phyloP scores from a whole-genome alignment of 2,888 invertebrate genomes.

The Ferdinandea cuprea region DNA sequence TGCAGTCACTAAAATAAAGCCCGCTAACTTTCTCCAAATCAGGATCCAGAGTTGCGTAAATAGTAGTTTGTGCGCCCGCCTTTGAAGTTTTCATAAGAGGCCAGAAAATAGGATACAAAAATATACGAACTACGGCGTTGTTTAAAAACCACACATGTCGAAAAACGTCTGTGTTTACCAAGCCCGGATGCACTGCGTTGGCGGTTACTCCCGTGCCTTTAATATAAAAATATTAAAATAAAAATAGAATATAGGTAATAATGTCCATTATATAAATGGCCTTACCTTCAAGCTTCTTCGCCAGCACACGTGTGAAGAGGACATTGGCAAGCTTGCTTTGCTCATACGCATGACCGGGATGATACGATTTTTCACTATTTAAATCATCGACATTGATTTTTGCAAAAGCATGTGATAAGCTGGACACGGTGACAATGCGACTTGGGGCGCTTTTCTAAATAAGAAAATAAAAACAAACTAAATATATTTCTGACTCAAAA shows the following conservation, averaged over 20 bases:
- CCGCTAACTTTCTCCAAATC: neutral
- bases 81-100: neutral
- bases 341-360: slow-evolving; percentile 85
- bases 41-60: neutral
- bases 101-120: neutral
- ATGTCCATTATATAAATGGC: too few relatives aligned
- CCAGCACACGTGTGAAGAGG: slow-evolving; percentile 88
- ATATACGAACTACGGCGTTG: too few relatives aligned
- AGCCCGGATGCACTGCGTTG: slow-evolving; percentile 90
- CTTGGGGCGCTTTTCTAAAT: slow-evolving; percentile 85
- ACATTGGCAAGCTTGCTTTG: slow-evolving; percentile 92
- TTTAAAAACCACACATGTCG: neutral
- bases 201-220: slow-evolving; percentile 89
- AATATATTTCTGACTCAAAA: neutral
- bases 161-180: neutral
- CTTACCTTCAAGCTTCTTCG: slow-evolving; percentile 85
- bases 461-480: neutral
- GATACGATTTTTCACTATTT: slow-evolving; percentile 87
- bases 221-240: neutral
- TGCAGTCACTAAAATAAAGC: neutral
- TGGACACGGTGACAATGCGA: slow-evolving; percentile 86
- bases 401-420: slow-evolving; percentile 84
- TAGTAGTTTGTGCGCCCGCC: neutral
- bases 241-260: neutral
- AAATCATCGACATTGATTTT: slow-evolving; percentile 85